A percentile compares a stretch with the other conserved stretches of the same genome.
phyloP scores from a whole-genome alignment of 2,113 vertebrate species.

The Charina bottae region DNA sequence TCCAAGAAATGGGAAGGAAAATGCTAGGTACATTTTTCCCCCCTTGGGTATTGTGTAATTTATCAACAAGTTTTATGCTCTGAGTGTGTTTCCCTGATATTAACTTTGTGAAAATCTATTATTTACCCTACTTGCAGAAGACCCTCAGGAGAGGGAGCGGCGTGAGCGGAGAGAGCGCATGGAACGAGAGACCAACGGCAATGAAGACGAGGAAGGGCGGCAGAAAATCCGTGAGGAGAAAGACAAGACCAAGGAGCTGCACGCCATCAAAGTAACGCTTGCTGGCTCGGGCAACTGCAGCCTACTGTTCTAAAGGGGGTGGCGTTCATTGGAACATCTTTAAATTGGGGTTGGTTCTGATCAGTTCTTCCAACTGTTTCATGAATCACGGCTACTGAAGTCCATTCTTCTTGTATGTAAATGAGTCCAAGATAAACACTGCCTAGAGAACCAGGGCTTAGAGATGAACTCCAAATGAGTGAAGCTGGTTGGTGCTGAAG shows the following conservation, averaged over 20 bases:
- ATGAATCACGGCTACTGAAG: background rate
- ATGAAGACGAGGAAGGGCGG: conserved; percentile 91
- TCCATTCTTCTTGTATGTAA: background rate
- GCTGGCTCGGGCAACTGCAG: background rate
- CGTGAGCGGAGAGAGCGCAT: conserved; percentile 91
- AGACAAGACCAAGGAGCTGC: conserved; percentile 95
- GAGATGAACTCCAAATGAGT: background rate
- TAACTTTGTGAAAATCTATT: conserved; percentile 18
- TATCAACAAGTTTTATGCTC: background rate
- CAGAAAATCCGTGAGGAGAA: conserved; percentile 97
- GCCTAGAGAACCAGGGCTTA: background rate
- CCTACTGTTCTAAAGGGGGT: background rate
- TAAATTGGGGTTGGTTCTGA: background rate
- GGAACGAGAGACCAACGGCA: conserved; percentile 94
- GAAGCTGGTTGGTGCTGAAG: background rate
- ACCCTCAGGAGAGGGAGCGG: conserved; percentile 93
- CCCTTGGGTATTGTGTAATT: background rate
- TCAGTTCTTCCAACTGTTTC: background rate
- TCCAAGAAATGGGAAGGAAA: conserved; percentile 95
- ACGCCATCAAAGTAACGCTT: conserved; percentile 88
- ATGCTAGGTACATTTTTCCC: conserved; percentile 84
- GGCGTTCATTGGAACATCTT: background rate
- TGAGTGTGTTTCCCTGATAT: background rate
- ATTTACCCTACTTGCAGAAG: conserved; percentile 79
- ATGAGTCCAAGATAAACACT: background rate